Conservation (phyloP, 2,113 vertebrate genomes). For the Archilochus colubris region DNA sequence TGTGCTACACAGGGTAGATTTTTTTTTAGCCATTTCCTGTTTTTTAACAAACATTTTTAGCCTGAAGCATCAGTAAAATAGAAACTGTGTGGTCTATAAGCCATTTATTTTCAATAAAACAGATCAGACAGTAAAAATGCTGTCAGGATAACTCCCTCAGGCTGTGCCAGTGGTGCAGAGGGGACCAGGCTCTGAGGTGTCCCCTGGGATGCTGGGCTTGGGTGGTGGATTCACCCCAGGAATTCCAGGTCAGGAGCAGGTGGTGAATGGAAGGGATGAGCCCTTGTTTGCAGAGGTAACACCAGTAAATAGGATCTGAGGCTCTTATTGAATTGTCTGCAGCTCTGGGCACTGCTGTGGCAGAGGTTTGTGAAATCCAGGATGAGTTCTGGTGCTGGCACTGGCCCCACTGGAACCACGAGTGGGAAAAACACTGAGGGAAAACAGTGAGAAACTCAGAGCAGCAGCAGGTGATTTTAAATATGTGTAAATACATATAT, state of each 20-base stretch:
- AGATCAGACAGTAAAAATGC: background rate
- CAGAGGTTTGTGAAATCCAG: background rate
- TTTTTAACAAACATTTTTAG: background rate
- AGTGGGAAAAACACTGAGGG: rapidly evolving
- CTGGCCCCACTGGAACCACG: rapidly evolving
- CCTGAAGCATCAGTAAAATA: background rate
- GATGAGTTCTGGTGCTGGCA: background rate
- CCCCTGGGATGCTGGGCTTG: rapidly evolving
- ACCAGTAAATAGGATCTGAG: background rate
- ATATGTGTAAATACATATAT: no score
- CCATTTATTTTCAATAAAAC: background rate
- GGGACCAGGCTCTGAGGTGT: rapidly evolving
- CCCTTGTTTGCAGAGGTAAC: background rate
- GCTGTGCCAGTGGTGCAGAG: background rate
- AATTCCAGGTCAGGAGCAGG: background rate
- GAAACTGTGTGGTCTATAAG: rapidly evolving
- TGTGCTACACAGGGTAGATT: background rate
- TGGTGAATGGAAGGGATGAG: background rate
- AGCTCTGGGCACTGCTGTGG: background rate
- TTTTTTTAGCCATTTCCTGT: background rate
- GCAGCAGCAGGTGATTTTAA: background rate
- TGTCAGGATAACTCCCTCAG: rapidly evolving
- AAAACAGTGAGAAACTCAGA: background rate
- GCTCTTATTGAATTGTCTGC: background rate
- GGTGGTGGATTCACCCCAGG: background rate